phyloP scores from a whole-genome alignment of 2,113 vertebrate species.

The human region GRCh38 chr1:177573501-177574000 shows the following conservation, averaged over 20 bases:
- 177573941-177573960: background rate
- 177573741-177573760: background rate
- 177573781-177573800: background rate
- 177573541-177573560: no score
- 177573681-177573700: background rate
- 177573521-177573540: no score
- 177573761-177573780: background rate
- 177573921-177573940: background rate
- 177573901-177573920: background rate
- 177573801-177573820: background rate
- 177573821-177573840: background rate
- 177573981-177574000: constrained; percentile 81
- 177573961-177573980: constrained; percentile 64
- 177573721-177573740: background rate
- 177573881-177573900: background rate
- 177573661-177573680: background rate
- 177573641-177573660: no score
- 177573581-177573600: no score
- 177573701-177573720: background rate
- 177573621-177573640: no score
- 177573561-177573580: no score
- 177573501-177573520: no score
- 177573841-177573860: background rate
- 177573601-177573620: no score
- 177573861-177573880: background rate